Conservation (phyloP, 2,113 vertebrate species). For the Bos indicus region DNA sequence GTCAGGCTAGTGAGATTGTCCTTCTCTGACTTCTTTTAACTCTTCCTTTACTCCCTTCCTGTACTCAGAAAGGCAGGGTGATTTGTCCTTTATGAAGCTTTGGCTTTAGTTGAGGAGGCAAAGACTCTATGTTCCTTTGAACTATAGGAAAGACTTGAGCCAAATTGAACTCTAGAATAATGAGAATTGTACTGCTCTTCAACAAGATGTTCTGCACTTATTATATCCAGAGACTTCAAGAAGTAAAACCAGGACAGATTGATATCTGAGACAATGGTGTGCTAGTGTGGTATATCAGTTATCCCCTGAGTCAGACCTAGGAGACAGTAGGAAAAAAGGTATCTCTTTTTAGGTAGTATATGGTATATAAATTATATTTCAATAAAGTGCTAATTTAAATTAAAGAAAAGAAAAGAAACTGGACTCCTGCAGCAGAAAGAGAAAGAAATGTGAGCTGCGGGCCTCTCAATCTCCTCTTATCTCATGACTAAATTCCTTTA, state of each 20-base stretch:
- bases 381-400: not conserved
- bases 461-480: not conserved
- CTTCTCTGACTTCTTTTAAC: not conserved
- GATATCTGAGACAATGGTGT: not conserved
- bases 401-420: not conserved
- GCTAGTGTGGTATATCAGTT: not conserved
- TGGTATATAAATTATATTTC: not conserved
- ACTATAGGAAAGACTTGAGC: not conserved
- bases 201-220: not conserved
- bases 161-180: not conserved
- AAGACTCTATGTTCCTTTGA: not conserved
- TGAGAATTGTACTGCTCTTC: not conserved
- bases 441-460: not conserved
- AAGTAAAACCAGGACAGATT: not conserved
- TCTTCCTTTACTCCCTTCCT: not conserved
- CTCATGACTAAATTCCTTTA: not conserved
- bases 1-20: not conserved
- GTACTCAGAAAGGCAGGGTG: not conserved
- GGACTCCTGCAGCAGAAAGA: not conserved
- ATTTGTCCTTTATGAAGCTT: not conserved
- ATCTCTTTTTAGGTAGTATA: not conserved
- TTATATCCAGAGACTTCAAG: not conserved
- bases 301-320: not conserved
- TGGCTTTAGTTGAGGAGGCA: not conserved
- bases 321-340: not conserved